A percentile compares a stretch with the other conserved stretches of the same genome.
Conservation (phyloP, 2,113 vertebrate species). For the Leucosticte australis region DNA sequence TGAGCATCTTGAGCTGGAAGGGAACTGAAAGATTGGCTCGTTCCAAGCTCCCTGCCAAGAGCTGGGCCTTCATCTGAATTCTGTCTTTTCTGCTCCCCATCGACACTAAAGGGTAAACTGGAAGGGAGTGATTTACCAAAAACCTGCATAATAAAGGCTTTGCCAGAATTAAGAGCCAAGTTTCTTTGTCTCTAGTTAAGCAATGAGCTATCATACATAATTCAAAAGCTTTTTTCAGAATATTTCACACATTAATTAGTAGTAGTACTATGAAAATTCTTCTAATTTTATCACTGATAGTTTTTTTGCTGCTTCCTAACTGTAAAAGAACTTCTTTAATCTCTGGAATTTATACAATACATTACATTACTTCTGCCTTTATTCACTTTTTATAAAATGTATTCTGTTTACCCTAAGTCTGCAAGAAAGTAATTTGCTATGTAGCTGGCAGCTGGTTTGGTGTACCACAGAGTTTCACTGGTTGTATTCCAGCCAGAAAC, state of each 20-base stretch:
- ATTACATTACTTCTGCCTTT: neutral
- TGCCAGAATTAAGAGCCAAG: slow-evolving; percentile 21
- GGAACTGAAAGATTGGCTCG: accelerated
- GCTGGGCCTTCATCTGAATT: neutral
- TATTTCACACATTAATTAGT: slow-evolving; percentile 32
- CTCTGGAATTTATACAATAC: neutral
- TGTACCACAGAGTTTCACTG: neutral
- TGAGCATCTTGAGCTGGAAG: neutral
- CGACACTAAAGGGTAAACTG: neutral
- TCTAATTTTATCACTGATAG: neutral
- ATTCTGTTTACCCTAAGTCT: neutral
- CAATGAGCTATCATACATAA: slow-evolving; percentile 21
- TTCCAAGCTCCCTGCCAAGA: neutral
- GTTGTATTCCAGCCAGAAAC: neutral
- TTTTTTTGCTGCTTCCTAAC: neutral
- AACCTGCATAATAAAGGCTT: neutral
- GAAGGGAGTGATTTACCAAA: neutral
- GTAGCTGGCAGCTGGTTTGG: neutral
- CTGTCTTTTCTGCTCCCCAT: neutral
- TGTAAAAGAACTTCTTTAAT: neutral
- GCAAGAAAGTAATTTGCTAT: neutral
- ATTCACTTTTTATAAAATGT: neutral
- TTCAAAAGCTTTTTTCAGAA: slow-evolving; percentile 33
- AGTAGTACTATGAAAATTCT: slow-evolving; percentile 33
- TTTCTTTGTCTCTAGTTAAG: neutral